These are phyloP conservation scores for Gymnocephalus cernua DNA, from an alignment of 2,113 vertebrate genomes.

Conservation along the genomic window DNA sequence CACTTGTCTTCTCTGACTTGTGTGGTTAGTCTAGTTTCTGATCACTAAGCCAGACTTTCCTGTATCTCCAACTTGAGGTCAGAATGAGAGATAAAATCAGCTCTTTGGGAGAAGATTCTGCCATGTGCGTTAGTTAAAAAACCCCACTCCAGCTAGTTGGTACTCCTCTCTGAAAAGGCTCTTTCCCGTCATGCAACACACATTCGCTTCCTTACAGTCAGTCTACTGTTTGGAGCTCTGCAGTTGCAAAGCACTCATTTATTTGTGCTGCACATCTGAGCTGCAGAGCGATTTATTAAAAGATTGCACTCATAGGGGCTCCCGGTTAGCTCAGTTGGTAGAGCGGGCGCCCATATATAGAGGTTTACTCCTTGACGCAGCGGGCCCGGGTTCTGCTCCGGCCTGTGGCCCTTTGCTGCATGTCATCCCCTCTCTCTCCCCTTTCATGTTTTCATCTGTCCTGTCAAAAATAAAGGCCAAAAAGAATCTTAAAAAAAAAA, in stretches of 20 bases:
- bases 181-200: background rate
- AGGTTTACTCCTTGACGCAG: too few relatives aligned
- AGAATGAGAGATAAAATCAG: background rate
- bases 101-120: background rate
- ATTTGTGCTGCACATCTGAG: background rate
- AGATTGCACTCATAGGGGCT: background rate
- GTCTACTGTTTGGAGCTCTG: conserved; percentile 27
- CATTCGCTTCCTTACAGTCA: conserved; percentile 6
- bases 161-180: background rate
- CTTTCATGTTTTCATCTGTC: too few relatives aligned
- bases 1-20: background rate
- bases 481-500: too few relatives aligned
- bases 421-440: too few relatives aligned
- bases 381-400: too few relatives aligned
- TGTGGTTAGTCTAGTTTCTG: background rate
- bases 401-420: too few relatives aligned
- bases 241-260: conserved; percentile 1
- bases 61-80: conserved; percentile 1
- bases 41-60: background rate
- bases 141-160: background rate
- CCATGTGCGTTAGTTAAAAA: background rate
- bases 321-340: too few relatives aligned
- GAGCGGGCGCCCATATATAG: too few relatives aligned
- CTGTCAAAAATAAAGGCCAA: too few relatives aligned
- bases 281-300: background rate